Evolutionary conservation across 2,888 invertebrate species (phyloP), one percentile per base, ranked within the genome.

Genomic region (Lasioglossum calceatum): DNA sequence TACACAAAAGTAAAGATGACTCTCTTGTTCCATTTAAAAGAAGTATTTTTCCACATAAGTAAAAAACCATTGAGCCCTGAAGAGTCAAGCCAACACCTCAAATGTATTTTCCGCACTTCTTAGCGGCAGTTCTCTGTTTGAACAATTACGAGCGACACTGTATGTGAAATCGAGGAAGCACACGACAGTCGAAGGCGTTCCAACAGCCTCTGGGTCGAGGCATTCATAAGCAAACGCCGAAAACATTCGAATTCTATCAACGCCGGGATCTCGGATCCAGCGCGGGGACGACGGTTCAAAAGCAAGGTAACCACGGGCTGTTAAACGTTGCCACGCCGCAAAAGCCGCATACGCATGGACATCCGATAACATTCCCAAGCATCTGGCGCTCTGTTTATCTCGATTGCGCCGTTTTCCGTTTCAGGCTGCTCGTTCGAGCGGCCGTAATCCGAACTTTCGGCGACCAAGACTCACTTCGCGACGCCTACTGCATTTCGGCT

Each of bases 341-440:
- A 75, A 54, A 44, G 82, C 81, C 79, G 58, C 32, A 36, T 64
- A 42, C 61, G 80, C 72, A 32, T 47, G 81, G 74, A 81, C 58
- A 70, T 36, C 67, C 44, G 32, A 77, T 77, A 75, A 74, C 78
- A 71, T 78, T 78, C 73, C 54, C 80, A 50, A 80, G 67, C 80
- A 80, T 80, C 67, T 73, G 80, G 73, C 73, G 79, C 39, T 50
- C 76, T 77, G 82, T 84, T 82, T 77, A 64, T 77, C 77, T 77
- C 77, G 54, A 77, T 84, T 54, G 81, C 72, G 64, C 64, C 74
- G 58, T 77, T 77, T 81, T 14, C 73, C 54, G 58, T n/a, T 73
- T 64, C 50, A 71, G 39, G 73, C 27, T 71, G 70, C 72, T 74
- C 82, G 77, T 78, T 85, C 67, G 39, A 32, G 12, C 39, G 42